Evolutionary conservation across 1,140 invertebrate genomes (phyloP).

Genomic region (Pemphigus obesinymphae): DNA sequence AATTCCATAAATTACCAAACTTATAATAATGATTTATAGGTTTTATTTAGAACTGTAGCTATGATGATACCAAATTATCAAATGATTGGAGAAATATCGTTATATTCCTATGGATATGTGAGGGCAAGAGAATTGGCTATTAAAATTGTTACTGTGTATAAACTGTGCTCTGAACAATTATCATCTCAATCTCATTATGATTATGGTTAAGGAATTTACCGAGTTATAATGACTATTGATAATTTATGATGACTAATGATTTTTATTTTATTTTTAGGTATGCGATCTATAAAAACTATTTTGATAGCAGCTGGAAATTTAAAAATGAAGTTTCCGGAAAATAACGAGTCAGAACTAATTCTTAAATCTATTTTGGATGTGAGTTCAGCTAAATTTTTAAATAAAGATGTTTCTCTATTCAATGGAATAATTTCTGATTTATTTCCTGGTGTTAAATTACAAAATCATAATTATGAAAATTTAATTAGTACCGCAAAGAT

Average conservation of each 20-base stretch:
- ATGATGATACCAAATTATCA: conserved; percentile 96
- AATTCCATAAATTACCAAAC: not conserved
- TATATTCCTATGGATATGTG: conserved; percentile 84
- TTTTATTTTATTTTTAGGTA: conserved; percentile 49
- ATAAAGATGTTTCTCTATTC: conserved; percentile 82
- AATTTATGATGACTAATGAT: not conserved
- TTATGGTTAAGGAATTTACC: conserved; percentile 58
- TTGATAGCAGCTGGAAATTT: conserved; percentile 80
- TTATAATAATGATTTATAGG: conserved; percentile 50
- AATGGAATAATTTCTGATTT: conserved; percentile 87
- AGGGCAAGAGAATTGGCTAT: conserved; percentile 73
- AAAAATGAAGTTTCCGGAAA: conserved; percentile 75
- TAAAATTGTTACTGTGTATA: conserved; percentile 85
- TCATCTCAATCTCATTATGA: conserved; percentile 85
- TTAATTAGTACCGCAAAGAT: conserved; percentile 57
- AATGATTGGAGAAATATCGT: conserved; percentile 83
- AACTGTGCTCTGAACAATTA: conserved; percentile 83
- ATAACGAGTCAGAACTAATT: conserved; percentile 71
- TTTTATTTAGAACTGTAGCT: conserved; percentile 83
- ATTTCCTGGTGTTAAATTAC: conserved; percentile 74
- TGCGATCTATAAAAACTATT: conserved; percentile 79
- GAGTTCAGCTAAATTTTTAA: conserved; percentile 88
- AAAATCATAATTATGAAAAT: conserved; percentile 67
- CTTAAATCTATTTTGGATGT: conserved; percentile 85
- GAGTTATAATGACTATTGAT: not conserved